These are phyloP conservation scores for Ancistrus triradiatus DNA, from an alignment of 2,113 vertebrate genomes.

Conservation along the genomic window DNA sequence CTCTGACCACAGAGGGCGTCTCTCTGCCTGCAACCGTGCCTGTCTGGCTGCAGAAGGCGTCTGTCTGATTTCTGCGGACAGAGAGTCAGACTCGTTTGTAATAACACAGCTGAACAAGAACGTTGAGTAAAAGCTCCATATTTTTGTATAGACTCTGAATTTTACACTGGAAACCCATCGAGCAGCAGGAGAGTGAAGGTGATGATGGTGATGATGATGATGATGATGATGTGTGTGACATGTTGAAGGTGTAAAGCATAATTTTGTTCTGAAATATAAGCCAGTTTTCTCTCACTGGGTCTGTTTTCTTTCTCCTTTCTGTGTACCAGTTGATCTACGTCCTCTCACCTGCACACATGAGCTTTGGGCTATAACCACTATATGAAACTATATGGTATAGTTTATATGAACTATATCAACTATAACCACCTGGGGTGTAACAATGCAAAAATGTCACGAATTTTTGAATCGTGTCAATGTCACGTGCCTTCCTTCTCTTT, in stretches of 20 bases:
- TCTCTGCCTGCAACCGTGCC: neutral
- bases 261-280: conserved; percentile 33
- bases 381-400: no score
- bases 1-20: neutral
- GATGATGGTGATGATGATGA: neutral
- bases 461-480: no score
- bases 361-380: no score
- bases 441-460: no score
- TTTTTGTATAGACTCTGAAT: conserved; percentile 84
- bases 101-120: conserved; percentile 62
- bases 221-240: conserved; percentile 64
- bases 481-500: no score
- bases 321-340: neutral
- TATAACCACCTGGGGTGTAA: no score
- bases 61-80: neutral
- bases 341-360: neutral
- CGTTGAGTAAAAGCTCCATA: conserved; percentile 76
- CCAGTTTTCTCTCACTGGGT: conserved; percentile 69
- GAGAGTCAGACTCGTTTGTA: conserved; percentile 71
- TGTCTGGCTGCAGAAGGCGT: neutral
- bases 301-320: conserved; percentile 62
- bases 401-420: no score
- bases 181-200: neutral
- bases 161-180: conserved; percentile 77
- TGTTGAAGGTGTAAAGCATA: conserved; percentile 50